phyloP scores from a whole-genome alignment of 2,113 vertebrate genomes.

The Nematolebias whitei region DNA sequence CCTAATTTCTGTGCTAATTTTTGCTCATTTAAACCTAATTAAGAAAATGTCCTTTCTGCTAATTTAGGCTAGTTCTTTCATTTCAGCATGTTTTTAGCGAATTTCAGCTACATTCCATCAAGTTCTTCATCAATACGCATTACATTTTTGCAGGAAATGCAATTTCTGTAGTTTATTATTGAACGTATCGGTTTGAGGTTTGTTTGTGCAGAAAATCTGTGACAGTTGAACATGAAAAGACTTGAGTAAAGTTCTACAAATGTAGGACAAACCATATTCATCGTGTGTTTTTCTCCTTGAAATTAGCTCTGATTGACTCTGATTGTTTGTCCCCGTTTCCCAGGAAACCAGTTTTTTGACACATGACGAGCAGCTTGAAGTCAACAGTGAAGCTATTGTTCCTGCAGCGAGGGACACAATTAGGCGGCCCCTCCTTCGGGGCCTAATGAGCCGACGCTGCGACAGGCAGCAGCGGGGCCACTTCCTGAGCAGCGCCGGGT shows the following conservation, averaged over 20 bases:
- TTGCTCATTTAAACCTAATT: too few relatives aligned
- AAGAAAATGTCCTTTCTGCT: too few relatives aligned
- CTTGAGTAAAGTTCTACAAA: neutral
- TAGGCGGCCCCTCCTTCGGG: slow-evolving; percentile 70
- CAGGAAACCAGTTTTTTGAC: slow-evolving; percentile 50
- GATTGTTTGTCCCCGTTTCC: slow-evolving; percentile 39
- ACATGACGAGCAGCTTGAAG: slow-evolving; percentile 70
- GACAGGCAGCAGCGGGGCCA: slow-evolving; percentile 70
- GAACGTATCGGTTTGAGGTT: too few relatives aligned
- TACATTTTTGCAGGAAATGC: too few relatives aligned
- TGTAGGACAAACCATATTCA: neutral
- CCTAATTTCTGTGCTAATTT: too few relatives aligned
- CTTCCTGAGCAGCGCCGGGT: slow-evolving; percentile 68
- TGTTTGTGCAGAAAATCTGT: too few relatives aligned
- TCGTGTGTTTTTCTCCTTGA: neutral
- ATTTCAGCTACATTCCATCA: too few relatives aligned
- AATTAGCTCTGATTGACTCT: slow-evolving; percentile 18
- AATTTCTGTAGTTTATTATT: too few relatives aligned
- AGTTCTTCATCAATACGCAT: too few relatives aligned
- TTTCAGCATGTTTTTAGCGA: too few relatives aligned
- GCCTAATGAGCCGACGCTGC: slow-evolving; percentile 71
- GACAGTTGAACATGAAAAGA: too few relatives aligned
- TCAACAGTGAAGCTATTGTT: slow-evolving; percentile 76
- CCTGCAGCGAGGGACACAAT: slow-evolving; percentile 73
- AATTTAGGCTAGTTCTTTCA: too few relatives aligned